Evolutionary conservation across 1,140 invertebrate genomes (phyloP).

Genomic region (Thalassaphorura encarpata): DNA sequence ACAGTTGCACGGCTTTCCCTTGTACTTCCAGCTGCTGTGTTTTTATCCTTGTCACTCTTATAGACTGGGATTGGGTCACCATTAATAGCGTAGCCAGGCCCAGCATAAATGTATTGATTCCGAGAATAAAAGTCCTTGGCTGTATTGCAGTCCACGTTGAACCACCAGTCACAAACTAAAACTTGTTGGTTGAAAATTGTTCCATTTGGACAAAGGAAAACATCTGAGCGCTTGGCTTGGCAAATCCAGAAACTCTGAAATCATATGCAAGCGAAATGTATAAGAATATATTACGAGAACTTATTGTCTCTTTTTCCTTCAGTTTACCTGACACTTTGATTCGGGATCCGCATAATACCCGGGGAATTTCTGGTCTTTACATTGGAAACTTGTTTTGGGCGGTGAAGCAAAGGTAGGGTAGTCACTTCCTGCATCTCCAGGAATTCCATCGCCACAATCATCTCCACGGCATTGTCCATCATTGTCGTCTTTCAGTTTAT

Average conservation of each 20-base stretch:
- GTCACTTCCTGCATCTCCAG: constrained; percentile 41
- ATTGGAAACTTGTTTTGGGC: constrained; percentile 40
- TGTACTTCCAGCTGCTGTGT: not conserved
- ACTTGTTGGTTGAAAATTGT: constrained; percentile 49
- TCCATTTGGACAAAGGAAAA: constrained; percentile 47
- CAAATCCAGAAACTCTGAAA: constrained; percentile 49
- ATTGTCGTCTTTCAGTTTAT: too few relatives aligned
- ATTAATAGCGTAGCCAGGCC: constrained; percentile 25
- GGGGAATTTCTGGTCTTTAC: constrained; percentile 39
- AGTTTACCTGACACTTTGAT: constrained; percentile 41
- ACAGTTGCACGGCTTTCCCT: too few relatives aligned
- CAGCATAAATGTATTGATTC: constrained; percentile 35
- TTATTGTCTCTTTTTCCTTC: not conserved
- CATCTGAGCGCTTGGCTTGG: constrained; percentile 43
- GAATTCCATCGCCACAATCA: constrained; percentile 26
- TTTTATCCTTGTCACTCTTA: not conserved
- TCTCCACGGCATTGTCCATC: not conserved
- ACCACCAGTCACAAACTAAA: constrained; percentile 51
- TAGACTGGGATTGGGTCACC: constrained; percentile 10
- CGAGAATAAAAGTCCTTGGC: constrained; percentile 42
- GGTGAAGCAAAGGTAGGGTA: constrained; percentile 39
- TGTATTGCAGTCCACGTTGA: constrained; percentile 43
- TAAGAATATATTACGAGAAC: too few relatives aligned
- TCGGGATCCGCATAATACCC: constrained; percentile 44
- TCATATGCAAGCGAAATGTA: too few relatives aligned